Evolutionary conservation across 2,113 vertebrate species (phyloP), one percentile per base, ranked within the genome.

Genomic region (Semicossyphus pulcher): DNA sequence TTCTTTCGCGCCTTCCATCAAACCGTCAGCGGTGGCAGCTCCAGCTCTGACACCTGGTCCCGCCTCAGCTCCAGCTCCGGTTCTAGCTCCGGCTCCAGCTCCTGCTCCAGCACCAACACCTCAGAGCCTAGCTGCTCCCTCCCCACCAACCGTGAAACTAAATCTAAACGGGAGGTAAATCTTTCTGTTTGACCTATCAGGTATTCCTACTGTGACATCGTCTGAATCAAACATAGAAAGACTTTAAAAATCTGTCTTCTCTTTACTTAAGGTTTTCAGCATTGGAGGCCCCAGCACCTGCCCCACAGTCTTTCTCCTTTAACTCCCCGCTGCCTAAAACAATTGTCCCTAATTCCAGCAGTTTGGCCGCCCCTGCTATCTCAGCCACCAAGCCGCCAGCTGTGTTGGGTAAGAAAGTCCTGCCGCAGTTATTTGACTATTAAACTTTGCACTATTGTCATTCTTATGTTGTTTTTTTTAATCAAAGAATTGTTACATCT

Each of bases 101-200:
- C 49, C 88, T 0, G 36, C 74, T 25, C 64, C 89, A 1, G 36
- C 29, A 10, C 16, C 31, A 0, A 56, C 69, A 1, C 57, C 93
- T 9, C 88, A 94, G 12, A 80, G 86, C 54, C 12, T 89, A 2
- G 76, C 94, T 7, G 23, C 83, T 37, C 34, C 68, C 4, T 80
- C 86, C 0, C 52, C 76, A 42, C 89, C 94, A 23, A 78, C 89
- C 0, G 93, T 95, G 76, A 97, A 96, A 92, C 81, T 94, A 52
- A 98, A 95, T 94, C 95, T 98, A n/a, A 94, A 47, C 52, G 96
- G 97, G 34, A 96, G 96, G 98, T 98, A 93, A 90, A 10, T 39
- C 3, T 15, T 32, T 44, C 2, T 52, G 18, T 45, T 14, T 29
- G 3, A 39, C 5, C n/a, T n/a, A n/a, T n/a, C n/a, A n/a, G n/a